These are phyloP conservation scores for Chiridota heheva DNA, from an alignment of 35 echinoderm and acorn worm genomes.

Conservation along the genomic window DNA sequence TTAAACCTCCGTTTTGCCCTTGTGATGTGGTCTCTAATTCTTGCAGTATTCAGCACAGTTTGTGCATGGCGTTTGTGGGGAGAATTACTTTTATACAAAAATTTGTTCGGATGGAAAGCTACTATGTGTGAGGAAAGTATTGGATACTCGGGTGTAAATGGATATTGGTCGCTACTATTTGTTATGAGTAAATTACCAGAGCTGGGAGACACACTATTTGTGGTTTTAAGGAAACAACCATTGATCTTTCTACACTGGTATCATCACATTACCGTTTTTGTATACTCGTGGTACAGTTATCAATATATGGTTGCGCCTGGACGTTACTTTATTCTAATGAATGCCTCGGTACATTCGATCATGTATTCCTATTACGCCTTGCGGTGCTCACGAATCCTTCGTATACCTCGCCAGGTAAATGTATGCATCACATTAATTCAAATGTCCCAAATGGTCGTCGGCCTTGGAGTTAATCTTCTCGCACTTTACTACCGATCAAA, in stretches of 20 bases:
- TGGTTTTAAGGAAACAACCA: slow-evolving; percentile 90
- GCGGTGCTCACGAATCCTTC: slow-evolving; percentile 60
- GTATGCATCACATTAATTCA: slow-evolving; percentile 87
- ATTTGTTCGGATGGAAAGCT: slow-evolving; percentile 68
- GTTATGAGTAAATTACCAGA: slow-evolving; percentile 87
- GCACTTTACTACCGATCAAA: slow-evolving; percentile 56
- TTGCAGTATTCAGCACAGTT: slow-evolving; percentile 86
- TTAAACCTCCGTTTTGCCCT: slow-evolving; percentile 65
- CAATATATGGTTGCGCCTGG: slow-evolving; percentile 67
- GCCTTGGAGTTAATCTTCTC: slow-evolving; percentile 63
- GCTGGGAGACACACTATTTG: slow-evolving; percentile 90
- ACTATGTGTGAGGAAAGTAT: slow-evolving; percentile 81
- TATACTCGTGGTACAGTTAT: slow-evolving; percentile 85
- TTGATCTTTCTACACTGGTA: slow-evolving; percentile 99
- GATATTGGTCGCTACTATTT: slow-evolving; percentile 86
- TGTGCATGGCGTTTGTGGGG: slow-evolving; percentile 73
- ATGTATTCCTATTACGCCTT: slow-evolving; percentile 98
- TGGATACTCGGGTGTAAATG: slow-evolving; percentile 74
- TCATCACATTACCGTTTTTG: slow-evolving; percentile 88
- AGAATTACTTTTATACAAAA: slow-evolving; percentile 49
- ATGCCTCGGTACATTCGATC: slow-evolving; percentile 78
- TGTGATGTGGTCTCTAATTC: slow-evolving; percentile 69
- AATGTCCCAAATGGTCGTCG: slow-evolving; percentile 93
- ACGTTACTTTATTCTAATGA: slow-evolving; percentile 84
- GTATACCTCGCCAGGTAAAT: slow-evolving; percentile 69